A percentile compares a stretch with the other conserved stretches of the same genome.
Evolutionary conservation across 2,113 vertebrate genomes (phyloP).

Genomic region (Pseudorectes ferrugineus): DNA sequence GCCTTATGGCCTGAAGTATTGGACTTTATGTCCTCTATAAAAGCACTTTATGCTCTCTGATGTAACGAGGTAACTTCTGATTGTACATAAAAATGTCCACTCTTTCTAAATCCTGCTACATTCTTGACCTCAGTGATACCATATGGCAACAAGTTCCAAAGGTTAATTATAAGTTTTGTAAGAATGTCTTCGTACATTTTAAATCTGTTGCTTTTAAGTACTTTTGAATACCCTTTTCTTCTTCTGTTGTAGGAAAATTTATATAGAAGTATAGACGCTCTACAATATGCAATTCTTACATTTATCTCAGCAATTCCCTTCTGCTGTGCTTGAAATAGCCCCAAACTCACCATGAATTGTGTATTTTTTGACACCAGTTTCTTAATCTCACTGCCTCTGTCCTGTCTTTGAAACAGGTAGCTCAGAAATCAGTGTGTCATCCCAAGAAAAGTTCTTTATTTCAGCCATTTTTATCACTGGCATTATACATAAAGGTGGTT

Average conservation of each 20-base stretch:
- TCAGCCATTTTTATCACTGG: not conserved
- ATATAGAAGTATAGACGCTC: not conserved
- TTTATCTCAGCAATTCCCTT: not conserved
- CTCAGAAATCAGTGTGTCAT: not conserved
- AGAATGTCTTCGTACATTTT: not conserved
- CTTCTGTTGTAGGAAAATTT: not conserved
- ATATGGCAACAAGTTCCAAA: not conserved
- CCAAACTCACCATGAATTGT: not conserved
- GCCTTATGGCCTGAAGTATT: not conserved
- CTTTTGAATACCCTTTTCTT: not conserved
- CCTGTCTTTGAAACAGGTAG: not conserved
- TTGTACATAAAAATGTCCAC: not conserved
- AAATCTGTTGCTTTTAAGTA: not conserved
- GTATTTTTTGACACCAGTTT: not conserved
- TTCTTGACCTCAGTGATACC: not conserved
- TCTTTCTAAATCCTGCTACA: not conserved
- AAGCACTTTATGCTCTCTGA: constrained; percentile 12
- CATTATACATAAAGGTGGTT: not conserved
- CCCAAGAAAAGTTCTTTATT: not conserved
- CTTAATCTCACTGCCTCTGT: not conserved
- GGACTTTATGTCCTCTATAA: not conserved
- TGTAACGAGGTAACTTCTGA: not conserved
- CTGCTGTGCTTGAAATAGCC: not conserved
- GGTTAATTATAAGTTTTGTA: constrained; percentile 17
- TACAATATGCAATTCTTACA: not conserved